A percentile compares a stretch with the other conserved stretches of the same genome.
Evolutionary conservation across 2,888 invertebrate species (phyloP).

Genomic region (Pheosia tremula): DNA sequence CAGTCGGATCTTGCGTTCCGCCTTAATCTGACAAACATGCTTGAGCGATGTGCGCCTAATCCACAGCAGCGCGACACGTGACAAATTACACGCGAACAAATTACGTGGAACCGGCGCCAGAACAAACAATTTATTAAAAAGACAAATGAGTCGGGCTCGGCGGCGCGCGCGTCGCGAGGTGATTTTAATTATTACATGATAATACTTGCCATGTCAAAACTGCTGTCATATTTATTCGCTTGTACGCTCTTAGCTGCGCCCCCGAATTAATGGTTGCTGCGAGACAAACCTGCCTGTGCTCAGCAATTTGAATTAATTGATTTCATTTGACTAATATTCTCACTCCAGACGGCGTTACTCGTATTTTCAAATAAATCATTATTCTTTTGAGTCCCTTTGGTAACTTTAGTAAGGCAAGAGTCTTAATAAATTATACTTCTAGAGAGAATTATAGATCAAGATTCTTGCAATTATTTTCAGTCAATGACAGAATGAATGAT

Average conservation of each 20-base stretch:
- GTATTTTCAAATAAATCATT: background rate
- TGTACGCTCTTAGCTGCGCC: background rate
- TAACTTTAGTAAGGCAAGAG: background rate
- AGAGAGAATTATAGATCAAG: background rate
- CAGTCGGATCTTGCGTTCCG: constrained; percentile 4
- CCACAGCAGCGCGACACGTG: constrained; percentile 61
- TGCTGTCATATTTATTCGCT: constrained; percentile 9
- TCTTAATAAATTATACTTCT: constrained; percentile 1
- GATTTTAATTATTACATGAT: constrained; percentile 65
- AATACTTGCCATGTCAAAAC: constrained; percentile 38
- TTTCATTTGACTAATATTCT: background rate
- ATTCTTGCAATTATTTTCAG: background rate
- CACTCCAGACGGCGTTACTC: background rate
- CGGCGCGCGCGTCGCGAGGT: constrained; percentile 46
- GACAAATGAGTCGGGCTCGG: constrained; percentile 60
- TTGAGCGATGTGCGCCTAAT: constrained; percentile 65
- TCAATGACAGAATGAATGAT: background rate
- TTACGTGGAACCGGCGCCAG: constrained; percentile 61
- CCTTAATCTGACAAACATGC: constrained; percentile 57
- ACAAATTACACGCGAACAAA: constrained; percentile 73
- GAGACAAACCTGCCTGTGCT: too few species aligned
- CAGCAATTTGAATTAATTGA: background rate
- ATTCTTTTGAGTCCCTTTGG: background rate
- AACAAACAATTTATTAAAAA: constrained; percentile 77
- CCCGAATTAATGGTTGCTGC: background rate